Evolutionary conservation across 2,797 vertebrate genomes (phyloP).

Genomic region (Phaenicophaeus curvirostris): DNA sequence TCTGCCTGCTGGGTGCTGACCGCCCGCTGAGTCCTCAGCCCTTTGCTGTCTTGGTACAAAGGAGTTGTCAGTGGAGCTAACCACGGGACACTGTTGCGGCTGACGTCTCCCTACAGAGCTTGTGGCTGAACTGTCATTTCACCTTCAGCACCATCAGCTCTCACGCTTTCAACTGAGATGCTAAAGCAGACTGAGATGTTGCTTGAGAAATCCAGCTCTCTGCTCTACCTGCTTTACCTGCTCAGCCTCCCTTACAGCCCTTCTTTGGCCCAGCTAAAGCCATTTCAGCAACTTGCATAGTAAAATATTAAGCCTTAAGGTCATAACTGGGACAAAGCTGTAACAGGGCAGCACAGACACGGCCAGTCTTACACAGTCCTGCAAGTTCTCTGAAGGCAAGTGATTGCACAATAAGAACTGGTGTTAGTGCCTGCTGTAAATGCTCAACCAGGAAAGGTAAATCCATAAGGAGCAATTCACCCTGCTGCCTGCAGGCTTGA

Average conservation of each 20-base stretch:
- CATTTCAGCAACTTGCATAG: neutral
- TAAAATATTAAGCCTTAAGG: neutral
- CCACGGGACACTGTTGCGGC: neutral
- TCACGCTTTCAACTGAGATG: neutral
- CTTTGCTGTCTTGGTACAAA: neutral
- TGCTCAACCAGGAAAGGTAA: neutral
- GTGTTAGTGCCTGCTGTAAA: neutral
- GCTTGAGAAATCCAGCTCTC: conserved; percentile 20
- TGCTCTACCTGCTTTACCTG: conserved; percentile 36
- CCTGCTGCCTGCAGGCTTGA: neutral
- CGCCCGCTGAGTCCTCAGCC: accelerated
- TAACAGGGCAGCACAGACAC: neutral
- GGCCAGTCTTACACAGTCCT: neutral
- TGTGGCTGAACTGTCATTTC: neutral
- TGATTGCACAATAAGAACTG: neutral
- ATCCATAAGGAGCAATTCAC: neutral
- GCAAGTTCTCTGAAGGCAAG: neutral
- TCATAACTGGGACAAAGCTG: neutral
- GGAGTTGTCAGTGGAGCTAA: neutral
- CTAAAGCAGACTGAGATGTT: neutral
- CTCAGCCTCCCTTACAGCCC: neutral
- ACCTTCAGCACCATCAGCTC: neutral
- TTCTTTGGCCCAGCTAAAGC: neutral
- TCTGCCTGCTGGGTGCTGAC: neutral
- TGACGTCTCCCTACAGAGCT: neutral